A percentile compares a stretch with the other conserved stretches of the same genome.
Conservation (phyloP, 1,140 invertebrate genomes). For the Drosophila rhopaloa region DNA sequence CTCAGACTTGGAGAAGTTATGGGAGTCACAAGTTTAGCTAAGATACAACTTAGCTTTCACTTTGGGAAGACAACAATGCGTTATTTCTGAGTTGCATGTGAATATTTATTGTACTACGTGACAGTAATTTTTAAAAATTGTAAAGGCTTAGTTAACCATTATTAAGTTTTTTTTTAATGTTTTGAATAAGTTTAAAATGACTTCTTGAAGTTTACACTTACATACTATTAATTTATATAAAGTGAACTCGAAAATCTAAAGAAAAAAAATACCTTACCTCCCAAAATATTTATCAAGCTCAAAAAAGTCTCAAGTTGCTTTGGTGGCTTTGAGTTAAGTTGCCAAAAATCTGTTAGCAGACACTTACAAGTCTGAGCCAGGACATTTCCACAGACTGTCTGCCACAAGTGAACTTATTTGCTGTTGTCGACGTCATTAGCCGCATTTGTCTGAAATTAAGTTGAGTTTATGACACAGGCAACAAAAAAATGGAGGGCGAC, state of each 20-base stretch:
- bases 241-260: background rate
- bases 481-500: constrained; percentile 23
- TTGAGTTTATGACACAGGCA: constrained; percentile 73
- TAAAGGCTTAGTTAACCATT: too few species aligned
- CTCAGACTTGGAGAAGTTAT: constrained; percentile 13
- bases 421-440: constrained; percentile 68
- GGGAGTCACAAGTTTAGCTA: constrained; percentile 17
- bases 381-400: constrained; percentile 20
- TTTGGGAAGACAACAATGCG: constrained; percentile 5
- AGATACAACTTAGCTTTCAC: constrained; percentile 23
- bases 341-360: constrained; percentile 37
- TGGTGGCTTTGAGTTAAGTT: constrained; percentile 38
- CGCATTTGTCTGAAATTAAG: constrained; percentile 77
- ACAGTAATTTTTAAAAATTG: background rate
- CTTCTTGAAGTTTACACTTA: too few species aligned
- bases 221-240: too few species aligned
- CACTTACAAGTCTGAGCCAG: constrained; percentile 61
- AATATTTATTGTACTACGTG: constrained; percentile 15
- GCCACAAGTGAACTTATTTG: constrained; percentile 66
- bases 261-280: constrained; percentile 2
- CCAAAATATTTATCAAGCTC: background rate
- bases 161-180: too few species aligned
- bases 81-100: constrained; percentile 4
- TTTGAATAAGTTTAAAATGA: too few species aligned
- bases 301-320: constrained; percentile 31